Base-by-base conservation (phyloP, 2,797 vertebrate genomes). In the Serranus cabrilla region DNA sequence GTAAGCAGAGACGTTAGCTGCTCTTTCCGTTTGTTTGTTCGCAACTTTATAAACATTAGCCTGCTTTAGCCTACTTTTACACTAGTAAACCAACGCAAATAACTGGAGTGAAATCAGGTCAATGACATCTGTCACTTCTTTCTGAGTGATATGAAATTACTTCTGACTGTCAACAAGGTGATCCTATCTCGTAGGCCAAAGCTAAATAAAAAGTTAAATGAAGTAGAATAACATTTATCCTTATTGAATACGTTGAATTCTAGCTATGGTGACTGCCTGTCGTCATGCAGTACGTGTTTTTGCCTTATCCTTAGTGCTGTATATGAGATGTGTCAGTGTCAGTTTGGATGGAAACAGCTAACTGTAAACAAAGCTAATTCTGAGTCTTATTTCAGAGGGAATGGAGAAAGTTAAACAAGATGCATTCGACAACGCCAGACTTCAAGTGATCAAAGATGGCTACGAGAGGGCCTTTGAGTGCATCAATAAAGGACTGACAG, bases 401-500 rank as follows among this genome's bases (percentile, higher is more conserved):
- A 96, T 96, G 95, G 95, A 96, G 70, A 94, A 95, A 68, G 94
- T 67, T 55, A 94, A 96, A 87, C 93, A 96, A 27, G 91, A 94
- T 80, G 88, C 81, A 8, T 95, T 95, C 76, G 96, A 96, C 83
- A 94, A 95, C 81, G 93, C 94, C 84, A 94, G 96, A 81, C 94
- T 98, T 71, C 93, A 96, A 79, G 94, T 96, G 64, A 97, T 99
- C 82, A 96, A 95, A 89, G 97, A 99, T 74, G 96, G 97, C 66
- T 98, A 99, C 47, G 93, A 95, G 69, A 95, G 94, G 59, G 97
- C 96, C 27, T 99, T 99, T 34, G 78, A 95, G 72, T 98, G 95
- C 91, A 94, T 99, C 76, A 97, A 97, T 86, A 95, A 94, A 86
- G 98, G 94, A 52, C 94, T 99, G 77, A 95, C 91, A 13, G 94